These are phyloP conservation scores for Ursus arctos DNA, from an alignment of 2,113 vertebrate genomes.

Conservation along the genomic window DNA sequence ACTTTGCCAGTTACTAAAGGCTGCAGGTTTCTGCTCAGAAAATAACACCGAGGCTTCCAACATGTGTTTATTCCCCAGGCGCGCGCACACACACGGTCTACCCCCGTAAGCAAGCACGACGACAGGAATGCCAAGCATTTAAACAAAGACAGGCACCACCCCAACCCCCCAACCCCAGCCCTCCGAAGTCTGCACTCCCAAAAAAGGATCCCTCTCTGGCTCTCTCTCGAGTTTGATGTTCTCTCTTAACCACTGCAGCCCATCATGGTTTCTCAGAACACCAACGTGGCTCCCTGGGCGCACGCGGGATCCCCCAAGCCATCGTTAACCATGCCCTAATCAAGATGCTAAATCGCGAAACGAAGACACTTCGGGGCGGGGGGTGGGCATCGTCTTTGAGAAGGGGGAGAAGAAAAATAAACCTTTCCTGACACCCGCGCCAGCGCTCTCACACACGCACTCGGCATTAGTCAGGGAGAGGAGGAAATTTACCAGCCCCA, in stretches of 20 bases:
- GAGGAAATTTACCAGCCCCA: constrained; percentile 67
- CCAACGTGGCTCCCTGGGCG: constrained; percentile 56
- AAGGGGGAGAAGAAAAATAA: background rate
- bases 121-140: constrained; percentile 73
- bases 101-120: background rate
- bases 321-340: constrained; percentile 58
- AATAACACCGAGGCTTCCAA: constrained; percentile 73
- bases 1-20: constrained; percentile 80
- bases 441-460: background rate
- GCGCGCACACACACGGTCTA: constrained; percentile 49
- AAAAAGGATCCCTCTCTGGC: constrained; percentile 3
- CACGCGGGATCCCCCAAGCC: constrained; percentile 39
- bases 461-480: background rate
- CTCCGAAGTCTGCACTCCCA: constrained; percentile 6
- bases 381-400: background rate
- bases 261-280: constrained; percentile 74
- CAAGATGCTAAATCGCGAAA: constrained; percentile 59
- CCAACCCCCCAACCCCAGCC: background rate
- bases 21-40: constrained; percentile 81
- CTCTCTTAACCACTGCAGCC: constrained; percentile 78
- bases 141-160: constrained; percentile 66
- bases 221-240: constrained; percentile 78
- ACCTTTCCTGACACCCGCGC: background rate
- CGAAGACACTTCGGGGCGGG: background rate
- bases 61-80: constrained; percentile 79